Percentiles rank a stretch among this genome's conserved stretches.
Conservation (phyloP, 2,888 invertebrate genomes). For the Thymelicus sylvestris region DNA sequence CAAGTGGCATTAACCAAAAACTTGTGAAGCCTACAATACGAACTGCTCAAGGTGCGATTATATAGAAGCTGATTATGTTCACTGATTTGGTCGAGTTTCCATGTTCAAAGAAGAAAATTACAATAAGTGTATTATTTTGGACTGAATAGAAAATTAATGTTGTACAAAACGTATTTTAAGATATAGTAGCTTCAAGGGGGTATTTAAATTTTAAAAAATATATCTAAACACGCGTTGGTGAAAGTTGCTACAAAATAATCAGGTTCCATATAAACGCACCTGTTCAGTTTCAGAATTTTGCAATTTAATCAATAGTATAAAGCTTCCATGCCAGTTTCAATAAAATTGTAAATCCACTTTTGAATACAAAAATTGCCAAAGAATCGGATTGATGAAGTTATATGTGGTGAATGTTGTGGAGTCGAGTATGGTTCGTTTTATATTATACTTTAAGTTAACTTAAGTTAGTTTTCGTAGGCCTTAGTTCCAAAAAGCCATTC, state of each 20-base stretch:
- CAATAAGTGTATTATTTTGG: too few species aligned
- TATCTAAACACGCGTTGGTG: too few species aligned
- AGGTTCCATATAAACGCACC: slow-evolving; percentile 27
- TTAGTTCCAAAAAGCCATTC: slow-evolving; percentile 68
- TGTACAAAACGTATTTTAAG: too few species aligned
- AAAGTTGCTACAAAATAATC: neutral
- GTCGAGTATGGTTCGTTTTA: slow-evolving; percentile 57
- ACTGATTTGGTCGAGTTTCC: too few species aligned
- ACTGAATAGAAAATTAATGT: too few species aligned
- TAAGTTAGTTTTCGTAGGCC: slow-evolving; percentile 48
- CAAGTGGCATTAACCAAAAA: slow-evolving; percentile 36
- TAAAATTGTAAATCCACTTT: slow-evolving; percentile 83
- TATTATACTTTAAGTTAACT: slow-evolving; percentile 43
- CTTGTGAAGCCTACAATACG: slow-evolving; percentile 30
- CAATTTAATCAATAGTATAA: slow-evolving; percentile 76
- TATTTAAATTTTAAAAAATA: too few species aligned
- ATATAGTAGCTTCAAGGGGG: too few species aligned
- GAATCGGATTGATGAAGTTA: slow-evolving; percentile 69
- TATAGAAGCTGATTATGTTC: neutral
- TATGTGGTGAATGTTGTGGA: slow-evolving; percentile 57
- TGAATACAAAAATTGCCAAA: slow-evolving; percentile 83
- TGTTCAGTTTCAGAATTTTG: slow-evolving; percentile 63
- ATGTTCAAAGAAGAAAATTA: too few species aligned
- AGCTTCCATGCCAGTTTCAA: slow-evolving; percentile 71
- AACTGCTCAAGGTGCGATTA: slow-evolving; percentile 28